Evolutionary conservation across 2,888 invertebrate species (phyloP), one percentile per base, ranked within the genome.

Genomic region (Phytoseiulus persimilis): DNA sequence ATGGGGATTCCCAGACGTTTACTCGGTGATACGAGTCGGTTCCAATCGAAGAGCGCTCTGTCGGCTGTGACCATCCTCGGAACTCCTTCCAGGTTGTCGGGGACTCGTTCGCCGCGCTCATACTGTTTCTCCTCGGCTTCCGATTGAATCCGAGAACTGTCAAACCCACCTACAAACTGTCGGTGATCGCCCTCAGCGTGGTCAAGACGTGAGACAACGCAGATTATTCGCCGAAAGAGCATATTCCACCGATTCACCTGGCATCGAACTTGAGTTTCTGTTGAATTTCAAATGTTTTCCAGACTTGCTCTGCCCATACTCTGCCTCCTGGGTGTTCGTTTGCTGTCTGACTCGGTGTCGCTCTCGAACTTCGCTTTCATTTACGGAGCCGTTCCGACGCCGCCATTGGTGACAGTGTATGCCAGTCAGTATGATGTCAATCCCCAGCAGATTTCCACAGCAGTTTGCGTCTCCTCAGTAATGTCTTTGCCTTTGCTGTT

Each of bases 311-410:
- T 87, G 11, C 87, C 87, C 0, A 87, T 87, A n/a, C 33, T 87
- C n/a, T 87, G 87, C 23, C 87, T 87, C 9, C 28, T 87, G 9
- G 87, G 87, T 18, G 87, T 87, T 18, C 87, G 87, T 1, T 2
- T 87, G 32, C 5, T 87, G 39, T 87, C 87, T 9, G 87, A 45
- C 11, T 87, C 87, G 32, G 87, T 87, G 33, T 33, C 31, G n/a
- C 87, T 87, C 9, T 87, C 87, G 14, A 87, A 87, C 33, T 87
- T 87, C 33, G 87, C 87, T 23, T 87, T 87, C 33, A 87, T 87
- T 23, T 87, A 87, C 18, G 87, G 87, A 14, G 87, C 87, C 39
- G 87, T 87, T 11, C 87, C 87, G 32, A 87, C 87, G 33, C 87
- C 87, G 32, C 87, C 87, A 18, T 18, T 87, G 18, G 87, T 87